Percentiles rank a stretch among this genome's conserved stretches.
These are phyloP conservation scores for Aphaenogaster floridana DNA, from an alignment of 1,140 invertebrate genomes.

Conservation along the genomic window DNA sequence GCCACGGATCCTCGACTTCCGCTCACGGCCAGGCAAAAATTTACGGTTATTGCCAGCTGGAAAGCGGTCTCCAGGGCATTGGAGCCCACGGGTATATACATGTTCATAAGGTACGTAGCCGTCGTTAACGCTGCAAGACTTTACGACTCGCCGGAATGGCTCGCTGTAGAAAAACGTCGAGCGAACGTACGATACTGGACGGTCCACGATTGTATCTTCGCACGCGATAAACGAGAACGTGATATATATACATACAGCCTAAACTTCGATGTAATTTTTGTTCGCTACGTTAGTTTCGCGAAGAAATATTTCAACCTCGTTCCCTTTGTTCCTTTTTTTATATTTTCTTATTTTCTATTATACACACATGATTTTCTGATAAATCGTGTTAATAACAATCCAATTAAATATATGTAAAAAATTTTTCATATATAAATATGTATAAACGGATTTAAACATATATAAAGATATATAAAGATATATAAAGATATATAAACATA, in stretches of 20 bases:
- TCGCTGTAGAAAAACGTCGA: background rate
- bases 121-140: background rate
- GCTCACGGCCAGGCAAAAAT: conserved; percentile 94
- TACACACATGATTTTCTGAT: background rate
- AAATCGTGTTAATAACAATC: background rate
- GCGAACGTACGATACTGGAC: background rate
- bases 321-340: background rate
- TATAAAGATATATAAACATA: too few species aligned
- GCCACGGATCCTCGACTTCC: conserved; percentile 93
- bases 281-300: background rate
- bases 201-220: conserved; percentile 13
- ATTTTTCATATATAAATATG: too few species aligned
- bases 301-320: background rate
- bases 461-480: too few species aligned
- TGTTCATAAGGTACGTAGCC: conserved; percentile 93
- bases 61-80: conserved; percentile 95
- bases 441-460: too few species aligned
- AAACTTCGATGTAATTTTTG: background rate
- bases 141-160: conserved; percentile 12
- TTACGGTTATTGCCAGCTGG: conserved; percentile 95
- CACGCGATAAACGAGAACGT: background rate
- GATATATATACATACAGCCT: background rate
- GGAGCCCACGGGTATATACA: conserved; percentile 94
- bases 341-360: background rate
- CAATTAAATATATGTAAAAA: background rate